Conservation (phyloP, 2,888 invertebrate species). For the Drosophila birchii region DNA sequence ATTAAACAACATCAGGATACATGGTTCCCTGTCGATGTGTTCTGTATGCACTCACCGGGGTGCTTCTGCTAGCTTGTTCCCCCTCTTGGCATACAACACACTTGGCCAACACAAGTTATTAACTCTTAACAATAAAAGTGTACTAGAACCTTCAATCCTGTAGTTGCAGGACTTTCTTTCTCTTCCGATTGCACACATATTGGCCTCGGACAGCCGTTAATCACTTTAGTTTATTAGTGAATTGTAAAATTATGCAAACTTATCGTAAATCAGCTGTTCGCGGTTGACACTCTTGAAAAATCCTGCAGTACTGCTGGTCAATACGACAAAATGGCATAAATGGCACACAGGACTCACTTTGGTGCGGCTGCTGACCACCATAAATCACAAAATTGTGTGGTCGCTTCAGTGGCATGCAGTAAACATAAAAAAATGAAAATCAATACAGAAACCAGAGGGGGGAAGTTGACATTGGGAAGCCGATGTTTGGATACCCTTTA, state of each 20-base stretch:
- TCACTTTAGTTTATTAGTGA: conserved; percentile 7
- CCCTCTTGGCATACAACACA: neutral
- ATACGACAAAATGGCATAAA: conserved; percentile 33
- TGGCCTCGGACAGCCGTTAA: neutral
- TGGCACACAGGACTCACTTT: conserved; percentile 22
- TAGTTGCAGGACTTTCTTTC: neutral
- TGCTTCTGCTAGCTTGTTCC: neutral
- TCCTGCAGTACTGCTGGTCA: conserved; percentile 34
- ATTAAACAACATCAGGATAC: conserved; percentile 2
- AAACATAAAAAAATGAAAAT: neutral
- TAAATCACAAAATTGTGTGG: conserved; percentile 70
- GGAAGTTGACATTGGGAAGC: too few species aligned
- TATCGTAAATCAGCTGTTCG: conserved; percentile 58
- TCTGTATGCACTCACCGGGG: neutral
- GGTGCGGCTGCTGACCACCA: conserved; percentile 50
- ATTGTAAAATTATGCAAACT: conserved; percentile 37
- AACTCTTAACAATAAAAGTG: neutral
- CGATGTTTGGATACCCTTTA: too few species aligned
- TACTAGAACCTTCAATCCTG: neutral
- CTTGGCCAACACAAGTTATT: conserved; percentile 3
- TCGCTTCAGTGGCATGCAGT: conserved; percentile 42
- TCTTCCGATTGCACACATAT: neutral
- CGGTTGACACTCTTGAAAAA: conserved; percentile 71
- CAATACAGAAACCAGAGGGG: conserved; percentile 11
- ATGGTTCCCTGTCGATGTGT: conserved; percentile 1